Evolutionary conservation across 2,113 vertebrate species (phyloP).

Genomic region (Microtus ochrogaster): DNA sequence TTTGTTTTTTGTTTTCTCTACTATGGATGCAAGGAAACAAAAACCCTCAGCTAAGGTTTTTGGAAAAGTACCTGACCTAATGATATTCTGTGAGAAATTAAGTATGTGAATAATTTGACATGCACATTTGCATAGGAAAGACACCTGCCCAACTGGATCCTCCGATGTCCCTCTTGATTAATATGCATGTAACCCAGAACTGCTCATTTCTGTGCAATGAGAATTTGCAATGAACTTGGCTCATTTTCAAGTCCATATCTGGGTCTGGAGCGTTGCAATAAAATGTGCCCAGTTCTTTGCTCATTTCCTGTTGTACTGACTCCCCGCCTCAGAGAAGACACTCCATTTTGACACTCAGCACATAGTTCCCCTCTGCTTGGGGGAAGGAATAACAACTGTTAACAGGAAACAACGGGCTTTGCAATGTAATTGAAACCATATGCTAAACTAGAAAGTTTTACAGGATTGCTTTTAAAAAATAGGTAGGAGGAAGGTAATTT

Average conservation of each 20-base stretch:
- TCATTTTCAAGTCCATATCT: conserved; percentile 62
- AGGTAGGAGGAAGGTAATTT: not conserved
- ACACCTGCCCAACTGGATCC: conserved; percentile 68
- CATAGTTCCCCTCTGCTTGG: conserved; percentile 8
- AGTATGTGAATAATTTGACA: conserved; percentile 72
- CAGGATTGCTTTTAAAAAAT: not conserved
- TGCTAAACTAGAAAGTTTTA: conserved; percentile 61
- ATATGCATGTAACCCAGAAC: conserved; percentile 33
- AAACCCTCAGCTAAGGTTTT: conserved; percentile 30
- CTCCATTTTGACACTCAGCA: not conserved
- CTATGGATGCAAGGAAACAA: conserved; percentile 12
- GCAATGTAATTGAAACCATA: conserved; percentile 59
- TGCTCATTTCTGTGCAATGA: conserved; percentile 41
- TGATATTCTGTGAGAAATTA: conserved; percentile 69
- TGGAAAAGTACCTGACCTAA: conserved; percentile 40
- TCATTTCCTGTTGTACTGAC: conserved; percentile 57
- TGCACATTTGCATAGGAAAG: conserved; percentile 65
- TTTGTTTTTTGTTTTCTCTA: not conserved
- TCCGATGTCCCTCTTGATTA: conserved; percentile 57
- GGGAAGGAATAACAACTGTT: not conserved
- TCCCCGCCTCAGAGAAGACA: not conserved
- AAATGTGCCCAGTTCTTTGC: conserved; percentile 2
- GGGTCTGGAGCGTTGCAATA: conserved; percentile 36
- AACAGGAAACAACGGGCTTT: conserved; percentile 58
- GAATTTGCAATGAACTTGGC: conserved; percentile 51